A percentile compares a stretch with the other conserved stretches of the same genome.
These are phyloP conservation scores for Plectropomus leopardus DNA, from an alignment of 2,113 vertebrate genomes.

Conservation along the genomic window DNA sequence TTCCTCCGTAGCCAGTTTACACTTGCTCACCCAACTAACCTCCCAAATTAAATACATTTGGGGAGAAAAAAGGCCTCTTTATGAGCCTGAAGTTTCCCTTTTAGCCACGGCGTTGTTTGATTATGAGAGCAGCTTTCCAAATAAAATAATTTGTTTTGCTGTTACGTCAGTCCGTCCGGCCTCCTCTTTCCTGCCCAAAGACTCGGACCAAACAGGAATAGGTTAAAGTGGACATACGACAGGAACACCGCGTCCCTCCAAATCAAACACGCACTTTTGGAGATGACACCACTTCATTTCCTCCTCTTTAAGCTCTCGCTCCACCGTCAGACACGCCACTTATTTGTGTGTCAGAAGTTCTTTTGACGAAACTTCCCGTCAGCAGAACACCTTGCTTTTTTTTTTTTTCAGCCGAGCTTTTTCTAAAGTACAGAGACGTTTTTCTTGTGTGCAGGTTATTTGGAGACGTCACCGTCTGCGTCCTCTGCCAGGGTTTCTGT, in stretches of 20 bases:
- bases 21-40: conserved; percentile 72
- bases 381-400: conserved; percentile 31
- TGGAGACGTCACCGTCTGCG: conserved; percentile 46
- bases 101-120: conserved; percentile 77
- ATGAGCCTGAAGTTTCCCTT: conserved; percentile 71
- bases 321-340: conserved; percentile 22
- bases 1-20: conserved; percentile 59
- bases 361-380: conserved; percentile 41
- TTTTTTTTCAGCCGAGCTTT: neutral
- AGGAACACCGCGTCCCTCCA: conserved; percentile 64
- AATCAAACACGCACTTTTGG: conserved; percentile 63
- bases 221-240: conserved; percentile 7
- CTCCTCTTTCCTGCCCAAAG: conserved; percentile 37
- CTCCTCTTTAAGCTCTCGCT: conserved; percentile 9
- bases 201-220: conserved; percentile 39
- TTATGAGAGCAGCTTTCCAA: conserved; percentile 79
- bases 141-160: conserved; percentile 83
- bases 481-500: conserved; percentile 58
- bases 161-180: conserved; percentile 65
- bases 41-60: conserved; percentile 76
- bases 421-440: conserved; percentile 53
- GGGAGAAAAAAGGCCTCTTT: conserved; percentile 72
- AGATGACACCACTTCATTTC: conserved; percentile 31
- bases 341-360: conserved; percentile 16
- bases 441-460: conserved; percentile 65